Evolutionary conservation across 2,888 invertebrate species (phyloP), one percentile per base, ranked within the genome.

Genomic region (Synanthedon tipuliformis): DNA sequence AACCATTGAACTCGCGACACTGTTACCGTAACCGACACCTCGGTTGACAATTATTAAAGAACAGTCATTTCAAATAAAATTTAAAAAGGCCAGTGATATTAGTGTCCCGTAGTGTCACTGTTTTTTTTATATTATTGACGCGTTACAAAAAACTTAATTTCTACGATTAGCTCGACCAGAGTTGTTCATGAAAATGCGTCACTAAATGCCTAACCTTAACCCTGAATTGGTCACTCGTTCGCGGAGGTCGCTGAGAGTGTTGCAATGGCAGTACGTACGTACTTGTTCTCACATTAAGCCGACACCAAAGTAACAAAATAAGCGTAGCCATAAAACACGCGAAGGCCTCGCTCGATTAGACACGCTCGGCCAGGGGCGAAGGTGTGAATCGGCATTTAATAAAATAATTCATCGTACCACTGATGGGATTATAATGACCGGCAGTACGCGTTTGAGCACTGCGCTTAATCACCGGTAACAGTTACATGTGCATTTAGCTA

Each of bases 331-430:
- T 70, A 68, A 65, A 69, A 62, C 59, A 66, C 61, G 59, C 58
- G 57, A 70, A 72, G 69, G 67, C 61, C 62, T 56, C 61, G 62
- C 56, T 62, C 69, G 67, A 75, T 78, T 76, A 73, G 78, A 68
- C 69, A 73, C 73, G 72, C 70, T 69, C 63, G 58, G 59, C 59
- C 65, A 61, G 69, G 71, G 71, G 66, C 74, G 76, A 73, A 83
- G 81, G 82, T 85, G 83, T 79, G 80, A 82, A 83, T 82, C 75
- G 78, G 78, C 81, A 80, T 85, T 82, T 81, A 82, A 81, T 82
- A 78, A 78, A 84, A 81, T 79, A 79, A 79, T 82, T 78, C 77
- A 79, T 78, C 69, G 67, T 68, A 60, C 62, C 40, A 62, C 73
- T 85, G 77, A 85, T 85, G 85, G 60, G 73, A 77, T 83, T 86